A percentile compares a stretch with the other conserved stretches of the same genome.
Evolutionary conservation across 64 coral and sea anemone genomes (phyloP).

Genomic region (Pachyseris speciosa): DNA sequence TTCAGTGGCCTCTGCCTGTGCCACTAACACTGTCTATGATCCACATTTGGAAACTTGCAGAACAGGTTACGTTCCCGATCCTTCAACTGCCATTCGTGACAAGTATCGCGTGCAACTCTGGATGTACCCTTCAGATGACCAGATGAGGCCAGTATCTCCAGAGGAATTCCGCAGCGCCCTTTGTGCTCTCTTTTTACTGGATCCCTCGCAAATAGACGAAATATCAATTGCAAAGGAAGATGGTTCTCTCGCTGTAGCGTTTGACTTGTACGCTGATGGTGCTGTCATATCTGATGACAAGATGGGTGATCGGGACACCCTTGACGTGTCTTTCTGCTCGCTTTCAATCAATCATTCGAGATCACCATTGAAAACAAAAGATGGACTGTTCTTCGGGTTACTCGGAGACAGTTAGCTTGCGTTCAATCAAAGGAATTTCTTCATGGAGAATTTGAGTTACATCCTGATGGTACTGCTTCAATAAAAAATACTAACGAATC

Average conservation of each 20-base stretch:
- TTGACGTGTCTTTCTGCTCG: conserved; percentile 23
- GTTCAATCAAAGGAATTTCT: conserved; percentile 59
- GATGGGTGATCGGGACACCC: neutral
- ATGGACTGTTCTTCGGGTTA: conserved; percentile 77
- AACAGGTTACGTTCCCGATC: neutral
- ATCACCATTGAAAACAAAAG: conserved; percentile 47
- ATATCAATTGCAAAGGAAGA: conserved; percentile 43
- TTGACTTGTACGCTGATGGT: conserved; percentile 58
- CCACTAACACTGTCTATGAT: conserved; percentile 20
- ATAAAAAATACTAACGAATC: conserved; percentile 9
- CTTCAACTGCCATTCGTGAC: conserved; percentile 30
- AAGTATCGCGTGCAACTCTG: conserved; percentile 57
- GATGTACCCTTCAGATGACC: conserved; percentile 35
- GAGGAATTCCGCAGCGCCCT: neutral
- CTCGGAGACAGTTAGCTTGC: conserved; percentile 69
- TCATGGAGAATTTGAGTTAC: conserved; percentile 51
- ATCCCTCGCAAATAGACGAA: conserved; percentile 43
- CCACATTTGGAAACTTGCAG: conserved; percentile 47
- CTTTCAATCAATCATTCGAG: conserved; percentile 57
- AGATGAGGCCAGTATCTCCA: neutral
- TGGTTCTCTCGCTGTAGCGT: conserved; percentile 22
- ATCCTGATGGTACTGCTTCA: conserved; percentile 15
- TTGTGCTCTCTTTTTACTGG: neutral
- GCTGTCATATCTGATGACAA: neutral
- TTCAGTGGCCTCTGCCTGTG: neutral